A percentile compares a stretch with the other conserved stretches of the same genome.
phyloP scores from a whole-genome alignment of 2,113 vertebrate genomes.

The Heterocephalus glaber region DNA sequence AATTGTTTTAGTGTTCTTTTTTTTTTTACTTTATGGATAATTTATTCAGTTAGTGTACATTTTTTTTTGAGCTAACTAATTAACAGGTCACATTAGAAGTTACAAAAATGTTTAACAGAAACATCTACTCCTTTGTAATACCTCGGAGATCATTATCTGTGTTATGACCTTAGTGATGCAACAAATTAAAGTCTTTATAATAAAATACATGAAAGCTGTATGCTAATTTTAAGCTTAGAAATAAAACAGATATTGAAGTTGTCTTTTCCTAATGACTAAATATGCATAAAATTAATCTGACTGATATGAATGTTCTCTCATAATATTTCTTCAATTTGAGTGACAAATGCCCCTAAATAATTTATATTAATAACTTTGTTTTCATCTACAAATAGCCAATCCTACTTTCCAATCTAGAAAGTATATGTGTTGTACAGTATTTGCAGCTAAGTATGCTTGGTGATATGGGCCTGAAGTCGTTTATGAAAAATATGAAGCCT shows the following conservation, averaged over 20 bases:
- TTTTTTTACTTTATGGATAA: background rate
- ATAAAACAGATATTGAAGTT: background rate
- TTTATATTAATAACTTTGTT: conserved; percentile 22
- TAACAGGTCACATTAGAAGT: conserved; percentile 47
- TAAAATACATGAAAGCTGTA: conserved; percentile 4
- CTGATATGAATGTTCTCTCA: background rate
- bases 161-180: background rate
- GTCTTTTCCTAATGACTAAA: conserved; percentile 24
- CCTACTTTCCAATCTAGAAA: background rate
- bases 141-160: background rate
- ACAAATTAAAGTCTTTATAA: conserved; percentile 44
- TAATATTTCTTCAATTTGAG: conserved; percentile 10
- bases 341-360: conserved; percentile 9
- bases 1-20: background rate
- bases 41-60: conserved; percentile 40
- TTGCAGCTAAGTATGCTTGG: background rate
- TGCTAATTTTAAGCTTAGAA: conserved; percentile 44
- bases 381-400: background rate
- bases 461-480: background rate
- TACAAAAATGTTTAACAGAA: conserved; percentile 29
- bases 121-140: conserved; percentile 31
- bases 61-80: conserved; percentile 53
- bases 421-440: background rate
- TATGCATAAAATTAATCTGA: conserved; percentile 49
- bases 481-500: background rate